phyloP scores from a whole-genome alignment of 2,113 vertebrate species.

The Fregetta grallaria region DNA sequence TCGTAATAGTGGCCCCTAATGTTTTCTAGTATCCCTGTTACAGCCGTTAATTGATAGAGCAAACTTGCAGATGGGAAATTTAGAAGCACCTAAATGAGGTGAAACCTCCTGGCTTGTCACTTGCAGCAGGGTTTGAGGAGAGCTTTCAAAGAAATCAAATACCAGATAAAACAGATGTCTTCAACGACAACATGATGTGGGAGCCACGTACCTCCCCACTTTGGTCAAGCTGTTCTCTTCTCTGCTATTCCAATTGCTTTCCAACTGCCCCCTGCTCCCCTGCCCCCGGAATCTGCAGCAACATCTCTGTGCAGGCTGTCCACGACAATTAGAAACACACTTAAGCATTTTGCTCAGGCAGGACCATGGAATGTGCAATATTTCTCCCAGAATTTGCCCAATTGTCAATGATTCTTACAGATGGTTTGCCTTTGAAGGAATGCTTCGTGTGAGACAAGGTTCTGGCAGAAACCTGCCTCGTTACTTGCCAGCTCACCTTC shows the following conservation, averaged over 20 bases:
- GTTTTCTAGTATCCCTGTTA: not conserved
- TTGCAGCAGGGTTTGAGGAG: not conserved
- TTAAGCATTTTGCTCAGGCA: not conserved
- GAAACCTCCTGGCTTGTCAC: not conserved
- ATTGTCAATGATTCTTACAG: not conserved
- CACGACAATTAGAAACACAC: accelerated
- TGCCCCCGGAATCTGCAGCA: not conserved
- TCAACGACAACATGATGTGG: not conserved
- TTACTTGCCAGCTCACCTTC: constrained; percentile 16
- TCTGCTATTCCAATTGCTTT: not conserved
- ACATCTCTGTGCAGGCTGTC: not conserved
- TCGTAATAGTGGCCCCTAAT: accelerated
- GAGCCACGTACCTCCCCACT: not conserved
- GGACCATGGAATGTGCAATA: not conserved
- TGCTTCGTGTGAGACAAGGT: not conserved
- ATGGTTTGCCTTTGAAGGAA: not conserved
- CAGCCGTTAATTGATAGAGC: not conserved
- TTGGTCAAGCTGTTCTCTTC: not conserved
- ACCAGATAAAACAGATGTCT: not conserved
- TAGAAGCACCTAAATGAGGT: not conserved
- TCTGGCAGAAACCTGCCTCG: not conserved
- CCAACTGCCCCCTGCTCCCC: not conserved
- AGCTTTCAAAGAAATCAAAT: not conserved
- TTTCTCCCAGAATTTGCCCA: not conserved
- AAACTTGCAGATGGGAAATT: not conserved